Evolutionary conservation across 2,113 vertebrate genomes (phyloP), one percentile per base, ranked within the genome.

Genomic region (Eleginops maclovinus): DNA sequence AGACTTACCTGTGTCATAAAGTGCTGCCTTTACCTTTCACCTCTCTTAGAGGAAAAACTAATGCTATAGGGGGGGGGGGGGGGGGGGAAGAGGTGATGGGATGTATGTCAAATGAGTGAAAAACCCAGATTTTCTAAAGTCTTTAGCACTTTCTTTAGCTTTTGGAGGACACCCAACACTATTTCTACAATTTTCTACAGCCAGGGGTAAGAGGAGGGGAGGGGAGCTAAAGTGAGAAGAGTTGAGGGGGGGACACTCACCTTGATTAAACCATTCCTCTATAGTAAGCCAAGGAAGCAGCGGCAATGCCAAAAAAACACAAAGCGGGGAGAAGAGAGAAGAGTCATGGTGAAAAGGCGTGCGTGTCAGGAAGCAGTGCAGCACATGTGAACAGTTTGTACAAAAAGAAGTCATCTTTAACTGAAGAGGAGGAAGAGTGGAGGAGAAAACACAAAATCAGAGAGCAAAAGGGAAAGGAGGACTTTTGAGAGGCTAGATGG

Each of bases 231-330:
- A 74, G 72, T 69, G 67, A 79, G 47, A 61, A 69, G 74, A 56
- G 78, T 62, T 83, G 81, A 73, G 43, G 54, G 78, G 77, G 79
- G 79, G 63, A n/a, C 87, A 97, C 97, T 98, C 96, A 98, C 97
- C 97, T 97, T 98, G 96, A 95, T 97, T 97, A 96, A 98, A 98
- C 97, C 97, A 98, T 92, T 98, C 97, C 96, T 98, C 97, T 98
- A 97, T 91, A 95, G 96, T 95, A 94, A 95, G 95, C 95, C 95
- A 95, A 96, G 93, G 96, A 95, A 95, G 95, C 95, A 96, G 96
- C 94, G 89, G 95, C 94, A 95, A 93, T 91, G 89, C 93, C 93
- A 95, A 95, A 88, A 31, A 92, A 92, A 93, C 83, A 93, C 86
- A 93, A 85, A 92, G 92, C 91, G 76, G 91, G 93, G 92, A 93